A percentile compares a stretch with the other conserved stretches of the same genome.
phyloP scores from a whole-genome alignment of 64 coral and sea anemone genomes.

The Trachythela sp. region DNA sequence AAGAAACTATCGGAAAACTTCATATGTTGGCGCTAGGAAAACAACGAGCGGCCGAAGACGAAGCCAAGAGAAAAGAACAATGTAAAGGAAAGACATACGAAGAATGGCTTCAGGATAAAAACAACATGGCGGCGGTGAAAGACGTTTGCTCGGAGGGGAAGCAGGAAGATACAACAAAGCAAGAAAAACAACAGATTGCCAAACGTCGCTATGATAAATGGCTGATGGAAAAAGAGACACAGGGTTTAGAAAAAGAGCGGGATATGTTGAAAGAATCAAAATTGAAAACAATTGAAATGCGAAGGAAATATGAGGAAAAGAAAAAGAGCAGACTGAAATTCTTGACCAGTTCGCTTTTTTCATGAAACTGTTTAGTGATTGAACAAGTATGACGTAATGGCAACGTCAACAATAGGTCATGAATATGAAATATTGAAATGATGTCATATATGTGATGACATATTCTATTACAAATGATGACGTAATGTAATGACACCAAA shows the following conservation, averaged over 20 bases:
- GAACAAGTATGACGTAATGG: neutral
- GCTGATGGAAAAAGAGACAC: neutral
- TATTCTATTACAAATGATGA: too few relatives aligned
- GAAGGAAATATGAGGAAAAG: conserved; percentile 9
- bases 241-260: neutral
- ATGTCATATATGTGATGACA: too few relatives aligned
- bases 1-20: neutral
- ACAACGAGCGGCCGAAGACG: neutral
- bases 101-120: conserved; percentile 45
- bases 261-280: neutral
- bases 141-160: neutral
- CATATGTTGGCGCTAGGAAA: neutral
- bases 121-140: neutral
- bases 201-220: neutral
- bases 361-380: neutral
- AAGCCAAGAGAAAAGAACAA: neutral
- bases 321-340: conserved; percentile 15
- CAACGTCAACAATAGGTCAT: neutral
- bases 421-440: neutral
- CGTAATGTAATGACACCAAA: too few relatives aligned
- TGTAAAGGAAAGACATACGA: neutral
- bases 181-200: neutral
- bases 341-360: neutral
- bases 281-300: neutral
- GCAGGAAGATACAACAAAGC: neutral